Conservation (phyloP, 1,140 invertebrate species). For the Calycopis cecrops region DNA sequence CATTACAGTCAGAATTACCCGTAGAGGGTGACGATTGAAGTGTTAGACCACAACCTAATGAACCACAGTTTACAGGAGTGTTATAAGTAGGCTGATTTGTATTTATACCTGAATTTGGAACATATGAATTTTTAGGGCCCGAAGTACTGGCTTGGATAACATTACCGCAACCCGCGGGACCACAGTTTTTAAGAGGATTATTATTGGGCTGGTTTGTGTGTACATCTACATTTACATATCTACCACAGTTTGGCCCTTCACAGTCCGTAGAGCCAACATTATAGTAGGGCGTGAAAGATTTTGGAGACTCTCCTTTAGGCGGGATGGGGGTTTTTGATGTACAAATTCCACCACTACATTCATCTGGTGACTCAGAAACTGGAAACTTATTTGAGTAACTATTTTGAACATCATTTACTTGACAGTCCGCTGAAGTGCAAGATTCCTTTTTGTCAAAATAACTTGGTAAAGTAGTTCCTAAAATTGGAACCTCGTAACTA, state of each 20-base stretch:
- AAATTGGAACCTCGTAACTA: slow-evolving; percentile 49
- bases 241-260: slow-evolving; percentile 25
- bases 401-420: background rate
- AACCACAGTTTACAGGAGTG: background rate
- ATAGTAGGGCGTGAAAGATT: slow-evolving; percentile 9
- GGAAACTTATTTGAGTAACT: slow-evolving; percentile 11
- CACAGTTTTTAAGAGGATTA: slow-evolving; percentile 14
- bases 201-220: slow-evolving; percentile 10
- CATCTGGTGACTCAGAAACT: background rate
- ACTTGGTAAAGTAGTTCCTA: slow-evolving; percentile 18
- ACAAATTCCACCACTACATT: slow-evolving; percentile 17
- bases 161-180: slow-evolving; percentile 7
- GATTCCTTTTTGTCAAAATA: slow-evolving; percentile 1
- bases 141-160: background rate
- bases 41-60: background rate
- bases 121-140: background rate
- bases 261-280: slow-evolving; percentile 16
- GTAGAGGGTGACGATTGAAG: background rate
- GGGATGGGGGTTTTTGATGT: slow-evolving; percentile 13
- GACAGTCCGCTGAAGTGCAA: slow-evolving; percentile 5
- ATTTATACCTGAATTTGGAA: background rate
- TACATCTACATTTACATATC: slow-evolving; percentile 15
- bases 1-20: background rate
- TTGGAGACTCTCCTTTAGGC: background rate
- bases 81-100: slow-evolving; percentile 1